phyloP scores from a whole-genome alignment of 2,797 vertebrate genomes.

The Acanthurus tractus region DNA sequence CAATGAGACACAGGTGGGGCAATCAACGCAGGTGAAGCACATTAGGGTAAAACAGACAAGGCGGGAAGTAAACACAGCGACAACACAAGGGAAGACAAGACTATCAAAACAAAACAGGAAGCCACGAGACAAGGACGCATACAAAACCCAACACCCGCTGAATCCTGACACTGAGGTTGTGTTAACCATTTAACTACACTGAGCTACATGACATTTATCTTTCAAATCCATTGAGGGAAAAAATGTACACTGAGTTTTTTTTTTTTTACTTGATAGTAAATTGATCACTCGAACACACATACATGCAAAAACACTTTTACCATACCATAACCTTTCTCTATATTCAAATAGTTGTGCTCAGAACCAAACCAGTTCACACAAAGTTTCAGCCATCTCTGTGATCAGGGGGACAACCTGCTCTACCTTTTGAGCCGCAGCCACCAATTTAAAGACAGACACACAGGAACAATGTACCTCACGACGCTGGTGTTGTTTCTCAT shows the following conservation, averaged over 20 bases:
- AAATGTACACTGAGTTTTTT: constrained; percentile 72
- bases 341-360: neutral
- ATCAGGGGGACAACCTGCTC: neutral
- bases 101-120: too few relatives aligned
- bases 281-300: constrained; percentile 49
- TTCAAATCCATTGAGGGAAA: constrained; percentile 56
- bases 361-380: neutral
- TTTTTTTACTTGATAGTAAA: constrained; percentile 71
- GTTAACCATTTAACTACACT: constrained; percentile 60
- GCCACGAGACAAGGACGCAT: too few relatives aligned
- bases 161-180: too few relatives aligned
- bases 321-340: neutral
- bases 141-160: too few relatives aligned
- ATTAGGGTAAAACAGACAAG: too few relatives aligned
- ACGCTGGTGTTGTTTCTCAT: neutral
- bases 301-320: neutral
- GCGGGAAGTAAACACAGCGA: too few relatives aligned
- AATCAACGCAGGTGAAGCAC: too few relatives aligned
- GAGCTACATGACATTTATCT: constrained; percentile 69
- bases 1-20: too few relatives aligned
- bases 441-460: neutral
- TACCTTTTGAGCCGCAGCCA: neutral
- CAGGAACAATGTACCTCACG: too few relatives aligned
- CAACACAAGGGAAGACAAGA: too few relatives aligned
- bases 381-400: neutral